Conservation (phyloP, 53 echinoderm and acorn worm species). For the Holothuria scabra region DNA sequence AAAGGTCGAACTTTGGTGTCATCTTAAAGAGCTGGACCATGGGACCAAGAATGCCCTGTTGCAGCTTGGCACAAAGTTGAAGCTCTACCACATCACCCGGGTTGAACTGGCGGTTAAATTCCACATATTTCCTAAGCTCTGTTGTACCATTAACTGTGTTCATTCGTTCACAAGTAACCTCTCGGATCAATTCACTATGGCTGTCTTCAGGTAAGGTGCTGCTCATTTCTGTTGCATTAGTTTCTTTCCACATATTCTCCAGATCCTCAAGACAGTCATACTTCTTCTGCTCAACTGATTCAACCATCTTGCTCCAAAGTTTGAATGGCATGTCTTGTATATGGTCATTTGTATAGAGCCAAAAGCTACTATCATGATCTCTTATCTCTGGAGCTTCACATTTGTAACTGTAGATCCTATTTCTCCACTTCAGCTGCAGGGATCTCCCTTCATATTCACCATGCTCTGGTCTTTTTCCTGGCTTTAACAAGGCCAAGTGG, state of each 20-base stretch:
- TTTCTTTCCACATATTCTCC: background rate
- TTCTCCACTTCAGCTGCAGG: slow-evolving; percentile 73
- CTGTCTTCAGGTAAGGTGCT: slow-evolving; percentile 22
- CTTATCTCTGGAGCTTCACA: background rate
- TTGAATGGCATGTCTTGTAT: slow-evolving; percentile 45
- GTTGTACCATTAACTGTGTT: background rate
- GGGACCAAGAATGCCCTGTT: slow-evolving; percentile 67
- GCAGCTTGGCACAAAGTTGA: slow-evolving; percentile 59
- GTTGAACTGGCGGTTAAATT: slow-evolving; percentile 59
- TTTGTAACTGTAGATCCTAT: slow-evolving; percentile 67
- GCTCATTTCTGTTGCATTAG: slow-evolving; percentile 12
- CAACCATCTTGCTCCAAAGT: slow-evolving; percentile 58
- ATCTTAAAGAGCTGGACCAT: slow-evolving; percentile 75
- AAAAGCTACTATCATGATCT: slow-evolving; percentile 8
- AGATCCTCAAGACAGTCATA: slow-evolving; percentile 14
- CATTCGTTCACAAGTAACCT: slow-evolving; percentile 9
- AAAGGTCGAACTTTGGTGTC: slow-evolving; percentile 77
- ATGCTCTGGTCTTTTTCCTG: slow-evolving; percentile 65
- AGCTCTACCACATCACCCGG: slow-evolving; percentile 75
- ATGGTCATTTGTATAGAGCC: slow-evolving; percentile 42
- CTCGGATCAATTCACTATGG: slow-evolving; percentile 14
- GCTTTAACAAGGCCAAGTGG: slow-evolving; percentile 44
- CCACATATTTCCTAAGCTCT: slow-evolving; percentile 29
- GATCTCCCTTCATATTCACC: slow-evolving; percentile 46
- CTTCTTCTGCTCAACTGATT: slow-evolving; percentile 57